phyloP scores from a whole-genome alignment of 2,888 invertebrate genomes.

The Hemicrepidius hirtus region DNA sequence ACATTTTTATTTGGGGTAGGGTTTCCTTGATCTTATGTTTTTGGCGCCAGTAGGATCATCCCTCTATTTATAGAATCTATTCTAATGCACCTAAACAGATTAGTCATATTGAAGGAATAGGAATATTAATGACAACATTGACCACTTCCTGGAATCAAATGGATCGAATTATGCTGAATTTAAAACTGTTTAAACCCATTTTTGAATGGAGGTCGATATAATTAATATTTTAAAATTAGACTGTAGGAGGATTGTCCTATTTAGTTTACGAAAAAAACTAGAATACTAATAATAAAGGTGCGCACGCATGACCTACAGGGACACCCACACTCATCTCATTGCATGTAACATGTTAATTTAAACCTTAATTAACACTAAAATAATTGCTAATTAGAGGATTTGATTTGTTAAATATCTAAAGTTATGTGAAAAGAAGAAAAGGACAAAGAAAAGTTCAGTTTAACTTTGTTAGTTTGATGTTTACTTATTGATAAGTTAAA shows the following conservation, averaged over 20 bases:
- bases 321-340: slow-evolving; percentile 34
- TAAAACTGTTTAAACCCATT: not conserved
- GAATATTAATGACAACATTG: slow-evolving; percentile 28
- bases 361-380: slow-evolving; percentile 21
- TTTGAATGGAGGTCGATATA: not conserved
- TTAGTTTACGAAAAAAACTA: slow-evolving; percentile 17
- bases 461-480: not conserved
- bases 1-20: slow-evolving; percentile 1
- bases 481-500: slow-evolving; percentile 25
- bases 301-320: slow-evolving; percentile 38
- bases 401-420: not conserved
- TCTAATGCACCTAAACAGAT: slow-evolving; percentile 33
- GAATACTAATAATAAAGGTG: slow-evolving; percentile 26
- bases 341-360: slow-evolving; percentile 38
- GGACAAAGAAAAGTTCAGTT: not conserved
- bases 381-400: not conserved
- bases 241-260: slow-evolving; percentile 25
- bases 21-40: slow-evolving; percentile 16
- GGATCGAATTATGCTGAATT: not conserved
- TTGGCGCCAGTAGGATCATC: slow-evolving; percentile 36
- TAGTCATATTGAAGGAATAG: slow-evolving; percentile 40
- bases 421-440: not conserved
- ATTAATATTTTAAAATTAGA: slow-evolving; percentile 29
- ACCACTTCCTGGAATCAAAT: slow-evolving; percentile 5
- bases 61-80: slow-evolving; percentile 46